These are phyloP conservation scores for Nematopogon swammerdamellus DNA, from an alignment of 2,888 invertebrate genomes.

Conservation along the genomic window DNA sequence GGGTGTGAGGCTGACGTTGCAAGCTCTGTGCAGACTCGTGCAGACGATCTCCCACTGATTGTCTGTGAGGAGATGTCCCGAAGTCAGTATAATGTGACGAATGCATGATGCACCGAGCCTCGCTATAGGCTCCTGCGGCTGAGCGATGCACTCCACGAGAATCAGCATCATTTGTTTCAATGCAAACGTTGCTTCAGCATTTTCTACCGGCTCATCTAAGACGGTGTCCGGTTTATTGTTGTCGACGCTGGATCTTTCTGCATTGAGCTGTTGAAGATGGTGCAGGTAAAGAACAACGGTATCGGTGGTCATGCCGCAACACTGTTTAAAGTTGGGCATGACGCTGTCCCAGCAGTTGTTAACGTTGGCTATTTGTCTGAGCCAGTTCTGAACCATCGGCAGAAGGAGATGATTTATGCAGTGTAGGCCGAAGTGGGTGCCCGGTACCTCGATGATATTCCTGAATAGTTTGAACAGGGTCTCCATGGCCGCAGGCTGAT, in stretches of 20 bases:
- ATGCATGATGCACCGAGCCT: conserved; percentile 91
- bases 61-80: conserved; percentile 75
- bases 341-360: conserved; percentile 71
- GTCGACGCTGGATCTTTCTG: conserved; percentile 33
- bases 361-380: conserved; percentile 71
- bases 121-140: conserved; percentile 86
- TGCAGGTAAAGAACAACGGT: conserved; percentile 83
- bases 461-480: conserved; percentile 81
- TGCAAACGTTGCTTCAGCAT: conserved; percentile 65
- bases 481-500: conserved; percentile 83
- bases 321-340: conserved; percentile 91
- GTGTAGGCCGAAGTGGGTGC: conserved; percentile 85
- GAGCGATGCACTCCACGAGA: conserved; percentile 86
- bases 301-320: conserved; percentile 90
- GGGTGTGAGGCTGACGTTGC: conserved; percentile 83
- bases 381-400: conserved; percentile 92
- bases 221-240: conserved; percentile 29
- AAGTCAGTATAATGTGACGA: conserved; percentile 78
- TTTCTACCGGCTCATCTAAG: conserved; percentile 54
- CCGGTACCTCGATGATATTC: conserved; percentile 75
- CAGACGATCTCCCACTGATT: conserved; percentile 87
- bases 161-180: conserved; percentile 82
- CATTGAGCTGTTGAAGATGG: conserved; percentile 64
- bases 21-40: conserved; percentile 77
- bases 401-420: conserved; percentile 89